Evolutionary conservation across 2,888 invertebrate species (phyloP), one percentile per base, ranked within the genome.

Genomic region (Torymus aiolomorphi): DNA sequence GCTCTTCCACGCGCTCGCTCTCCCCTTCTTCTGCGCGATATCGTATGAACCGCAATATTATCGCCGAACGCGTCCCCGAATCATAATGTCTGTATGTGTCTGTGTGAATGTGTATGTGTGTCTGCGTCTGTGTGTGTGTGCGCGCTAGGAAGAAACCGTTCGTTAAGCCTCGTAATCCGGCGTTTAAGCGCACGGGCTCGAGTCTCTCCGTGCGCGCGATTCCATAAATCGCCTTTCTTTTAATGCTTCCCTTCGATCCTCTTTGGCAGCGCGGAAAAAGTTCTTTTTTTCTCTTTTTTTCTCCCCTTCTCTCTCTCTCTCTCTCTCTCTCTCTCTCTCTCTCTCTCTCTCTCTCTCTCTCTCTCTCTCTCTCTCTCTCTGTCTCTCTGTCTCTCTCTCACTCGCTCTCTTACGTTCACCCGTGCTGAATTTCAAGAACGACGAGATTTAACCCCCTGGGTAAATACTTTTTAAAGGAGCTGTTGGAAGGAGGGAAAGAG

Each of bases 381-480:
- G 2, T 2, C 24, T 20, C 8, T 18, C 13, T n/a, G 12, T 2
- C 11, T 49, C 16, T 31, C 20, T 13, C 62, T 14, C 2, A n/a
- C n/a, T n/a, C n/a, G n/a, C n/a, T n/a, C n/a, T n/a, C n/a, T n/a
- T n/a, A n/a, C n/a, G n/a, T n/a, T n/a, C n/a, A n/a, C n/a, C n/a
- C n/a, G n/a, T n/a, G n/a, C n/a, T n/a, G n/a, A 73, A 62, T 73
- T 56, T 73, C 73, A 67, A 51, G 54, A 73, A 62, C 31, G 31
- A 31, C 8, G 31, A 52, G 54, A 73, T 73, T 73, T 73, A 42
- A 42, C 20, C 49, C 13, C 13, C 2, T 18, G 14, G n/a, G 73
- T 73, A 73, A 73, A 63, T 75, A 67, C 67, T 61, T 52, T 67
- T 67, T 75, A 61, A 61, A 67, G 66, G 18, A 52, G n/a, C 66